Conservation (phyloP, 2,113 vertebrate genomes). For the Lethenteron camtschaticum region DNA sequence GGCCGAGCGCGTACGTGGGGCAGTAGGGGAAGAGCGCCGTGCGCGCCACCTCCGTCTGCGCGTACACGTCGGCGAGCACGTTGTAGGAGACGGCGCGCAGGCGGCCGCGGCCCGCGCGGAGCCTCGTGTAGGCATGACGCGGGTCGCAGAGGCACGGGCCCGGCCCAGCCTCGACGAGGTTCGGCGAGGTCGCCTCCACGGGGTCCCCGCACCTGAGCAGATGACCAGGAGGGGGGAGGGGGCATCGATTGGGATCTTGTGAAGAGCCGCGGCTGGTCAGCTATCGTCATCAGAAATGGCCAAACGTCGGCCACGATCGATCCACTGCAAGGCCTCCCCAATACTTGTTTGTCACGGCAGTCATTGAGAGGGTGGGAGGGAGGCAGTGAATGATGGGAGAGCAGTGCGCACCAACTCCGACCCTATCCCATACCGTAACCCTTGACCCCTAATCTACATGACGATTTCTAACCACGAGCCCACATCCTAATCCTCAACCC, state of each 20-base stretch:
- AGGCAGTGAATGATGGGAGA: no score
- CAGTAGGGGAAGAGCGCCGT: conserved; percentile 74
- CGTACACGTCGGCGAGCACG: conserved; percentile 64
- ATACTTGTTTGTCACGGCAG: no score
- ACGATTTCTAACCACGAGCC: no score
- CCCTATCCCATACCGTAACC: no score
- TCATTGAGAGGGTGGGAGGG: no score
- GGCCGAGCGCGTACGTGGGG: conserved; percentile 55
- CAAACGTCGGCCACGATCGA: no score
- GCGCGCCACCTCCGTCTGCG: conserved; percentile 63
- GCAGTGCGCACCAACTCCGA: no score
- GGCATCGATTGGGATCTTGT: background rate
- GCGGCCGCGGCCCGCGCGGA: conserved; percentile 17
- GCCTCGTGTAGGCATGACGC: conserved; percentile 47
- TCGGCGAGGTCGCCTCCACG: conserved; percentile 35
- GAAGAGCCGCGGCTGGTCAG: background rate
- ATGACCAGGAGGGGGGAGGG: conserved; percentile 25
- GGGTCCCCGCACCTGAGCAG: conserved; percentile 26
- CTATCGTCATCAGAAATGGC: no score
- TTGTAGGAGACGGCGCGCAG: conserved; percentile 61
- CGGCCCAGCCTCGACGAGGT: conserved; percentile 50
- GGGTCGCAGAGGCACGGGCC: conserved; percentile 58
- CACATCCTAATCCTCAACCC: no score
- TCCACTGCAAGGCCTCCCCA: no score
- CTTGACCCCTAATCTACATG: no score